These are phyloP conservation scores for Xylota segnis DNA, from an alignment of 2,888 invertebrate genomes.

Conservation along the genomic window DNA sequence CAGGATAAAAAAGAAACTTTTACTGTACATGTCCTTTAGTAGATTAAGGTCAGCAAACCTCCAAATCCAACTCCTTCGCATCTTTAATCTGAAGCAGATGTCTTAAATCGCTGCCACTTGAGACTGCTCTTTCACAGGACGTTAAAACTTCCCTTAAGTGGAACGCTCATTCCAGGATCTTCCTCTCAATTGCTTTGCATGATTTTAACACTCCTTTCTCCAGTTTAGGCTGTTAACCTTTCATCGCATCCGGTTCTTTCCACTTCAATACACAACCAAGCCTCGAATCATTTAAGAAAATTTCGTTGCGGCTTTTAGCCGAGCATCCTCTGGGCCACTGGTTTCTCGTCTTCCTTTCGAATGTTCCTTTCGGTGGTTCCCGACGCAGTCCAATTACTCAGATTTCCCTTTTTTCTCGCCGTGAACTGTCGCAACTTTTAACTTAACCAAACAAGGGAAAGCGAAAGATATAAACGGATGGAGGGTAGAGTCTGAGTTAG, in stretches of 20 bases:
- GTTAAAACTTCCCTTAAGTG: slow-evolving; percentile 8
- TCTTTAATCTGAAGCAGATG: neutral
- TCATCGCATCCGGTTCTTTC: slow-evolving; percentile 11
- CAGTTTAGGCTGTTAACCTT: slow-evolving; percentile 5
- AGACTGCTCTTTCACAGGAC: neutral
- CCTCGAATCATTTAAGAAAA: slow-evolving; percentile 61
- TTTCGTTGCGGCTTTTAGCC: slow-evolving; percentile 49
- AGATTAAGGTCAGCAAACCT: too few species aligned
- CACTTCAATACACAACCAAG: slow-evolving; percentile 30
- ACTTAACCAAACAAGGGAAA: slow-evolving; percentile 55
- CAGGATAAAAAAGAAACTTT: too few species aligned
- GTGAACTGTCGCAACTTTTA: slow-evolving; percentile 63
- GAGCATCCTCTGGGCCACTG: neutral
- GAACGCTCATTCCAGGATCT: slow-evolving; percentile 1
- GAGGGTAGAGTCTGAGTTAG: slow-evolving; percentile 8
- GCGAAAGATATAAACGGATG: slow-evolving; percentile 26
- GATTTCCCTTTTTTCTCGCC: slow-evolving; percentile 40
- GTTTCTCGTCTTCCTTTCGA: neutral
- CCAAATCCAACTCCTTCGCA: too few species aligned
- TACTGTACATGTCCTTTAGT: too few species aligned
- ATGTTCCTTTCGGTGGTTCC: slow-evolving; percentile 23
- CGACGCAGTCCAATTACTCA: slow-evolving; percentile 68
- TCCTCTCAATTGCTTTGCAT: slow-evolving; percentile 28
- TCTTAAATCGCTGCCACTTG: neutral
- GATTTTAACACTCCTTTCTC: slow-evolving; percentile 1